Evolutionary conservation across 2,888 invertebrate genomes (phyloP), one percentile per base, ranked within the genome.

Genomic region (Pediacus dermestoides): DNA sequence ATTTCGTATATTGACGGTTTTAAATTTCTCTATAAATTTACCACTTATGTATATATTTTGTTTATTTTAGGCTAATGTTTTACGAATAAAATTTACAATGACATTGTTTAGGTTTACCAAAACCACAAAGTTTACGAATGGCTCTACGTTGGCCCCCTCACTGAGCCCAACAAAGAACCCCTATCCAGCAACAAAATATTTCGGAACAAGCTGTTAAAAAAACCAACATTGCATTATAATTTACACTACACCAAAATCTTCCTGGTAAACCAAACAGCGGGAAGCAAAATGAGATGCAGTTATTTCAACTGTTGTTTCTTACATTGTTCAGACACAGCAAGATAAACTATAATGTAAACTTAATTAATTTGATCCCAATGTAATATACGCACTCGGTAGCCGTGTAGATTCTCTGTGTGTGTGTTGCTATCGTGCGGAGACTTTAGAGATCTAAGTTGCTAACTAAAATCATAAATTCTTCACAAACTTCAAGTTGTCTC

Each of bases 391-490:
- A 38, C 33, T 23, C n/a, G 23, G 23, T 6, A n/a, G 4, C 23
- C 4, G 3, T 23, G 23, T 28, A 12, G 28, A 14, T 28, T 13
- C 13, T n/a, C 12, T n/a, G 23, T 23, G 23, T 23, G 23, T 3
- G 23, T 23, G n/a, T 28, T 28, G 38, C 28, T 33, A 27, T 26
- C 28, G 18, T 22, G 26, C 21, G 27, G 38, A 32, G 32, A 27
- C 37, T 38, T 46, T 46, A 46, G 26, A 50, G 54, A 57, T 57
- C 53, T 48, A 58, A 60, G 48, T 53, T 48, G 44, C 46, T 45
- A 58, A 58, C 52, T 55, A 51, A 51, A 57, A 57, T 59, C 52
- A 62, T 64, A 64, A 64, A 64, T 64, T 60, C 55, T 49, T 63
- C 62, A 59, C 46, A 13, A 55, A 54, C 58, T 60, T 59, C 58